Percentiles rank a stretch among this genome's conserved stretches.
Conservation (phyloP, 2,113 vertebrate species). For the Cyprinodon variegatus region DNA sequence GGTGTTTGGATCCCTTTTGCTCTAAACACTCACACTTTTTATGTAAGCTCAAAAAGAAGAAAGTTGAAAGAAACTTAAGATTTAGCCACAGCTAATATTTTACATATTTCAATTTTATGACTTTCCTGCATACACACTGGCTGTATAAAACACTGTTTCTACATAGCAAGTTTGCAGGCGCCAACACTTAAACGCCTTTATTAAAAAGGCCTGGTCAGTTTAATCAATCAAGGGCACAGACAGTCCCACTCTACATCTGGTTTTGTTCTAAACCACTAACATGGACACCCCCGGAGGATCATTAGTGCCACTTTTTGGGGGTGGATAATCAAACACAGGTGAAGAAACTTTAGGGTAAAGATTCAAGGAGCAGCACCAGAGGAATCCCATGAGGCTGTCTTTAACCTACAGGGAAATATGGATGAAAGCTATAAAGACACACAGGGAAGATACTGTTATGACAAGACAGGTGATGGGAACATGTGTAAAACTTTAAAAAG, state of each 20-base stretch:
- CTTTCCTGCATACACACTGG: not conserved
- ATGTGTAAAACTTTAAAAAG: not conserved
- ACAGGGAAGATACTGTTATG: conserved; percentile 4
- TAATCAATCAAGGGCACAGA: conserved; percentile 51
- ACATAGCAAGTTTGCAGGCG: conserved; percentile 9
- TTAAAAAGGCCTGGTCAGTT: conserved; percentile 67
- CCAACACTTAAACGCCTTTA: conserved; percentile 49
- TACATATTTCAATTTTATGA: conserved; percentile 11
- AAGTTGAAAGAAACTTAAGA: conserved; percentile 1
- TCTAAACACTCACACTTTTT: conserved; percentile 34
- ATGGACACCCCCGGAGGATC: conserved; percentile 37
- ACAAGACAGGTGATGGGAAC: not conserved
- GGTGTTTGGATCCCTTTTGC: conserved; percentile 4
- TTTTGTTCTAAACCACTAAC: conserved; percentile 48
- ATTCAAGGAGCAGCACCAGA: conserved; percentile 31
- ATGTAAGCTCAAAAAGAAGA: conserved; percentile 12
- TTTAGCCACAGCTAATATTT: not conserved
- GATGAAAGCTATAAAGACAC: conserved; percentile 43
- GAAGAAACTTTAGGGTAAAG: conserved; percentile 4
- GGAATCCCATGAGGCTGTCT: conserved; percentile 32
- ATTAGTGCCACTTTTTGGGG: conserved; percentile 58
- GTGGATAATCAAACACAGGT: conserved; percentile 67
- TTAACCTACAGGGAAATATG: conserved; percentile 34
- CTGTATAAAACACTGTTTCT: conserved; percentile 26
- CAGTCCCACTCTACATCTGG: conserved; percentile 55